These are phyloP conservation scores for Gambelia wislizenii DNA, from an alignment of 2,797 vertebrate genomes.

Conservation along the genomic window DNA sequence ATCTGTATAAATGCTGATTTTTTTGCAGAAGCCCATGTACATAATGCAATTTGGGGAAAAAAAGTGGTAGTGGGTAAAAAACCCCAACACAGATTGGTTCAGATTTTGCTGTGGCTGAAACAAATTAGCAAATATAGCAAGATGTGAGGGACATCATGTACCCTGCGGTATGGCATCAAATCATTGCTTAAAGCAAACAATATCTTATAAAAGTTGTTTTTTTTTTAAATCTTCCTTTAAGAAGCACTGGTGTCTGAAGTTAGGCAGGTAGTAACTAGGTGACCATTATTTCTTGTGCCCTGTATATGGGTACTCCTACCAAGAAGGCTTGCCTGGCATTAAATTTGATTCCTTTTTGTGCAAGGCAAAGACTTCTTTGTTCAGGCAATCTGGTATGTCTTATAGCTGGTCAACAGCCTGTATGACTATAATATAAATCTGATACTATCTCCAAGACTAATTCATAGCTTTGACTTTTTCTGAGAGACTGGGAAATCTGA, in stretches of 20 bases:
- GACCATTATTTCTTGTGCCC: too few species aligned
- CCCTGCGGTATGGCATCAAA: background rate
- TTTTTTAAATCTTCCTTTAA: background rate
- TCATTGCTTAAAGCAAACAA: background rate
- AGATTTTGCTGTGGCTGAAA: background rate
- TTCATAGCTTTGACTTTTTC: slow-evolving; percentile 1
- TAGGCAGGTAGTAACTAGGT: background rate
- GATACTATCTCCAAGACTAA: background rate
- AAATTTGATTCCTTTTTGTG: background rate
- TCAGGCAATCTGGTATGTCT: background rate
- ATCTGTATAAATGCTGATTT: too few species aligned
- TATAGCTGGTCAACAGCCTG: too few species aligned
- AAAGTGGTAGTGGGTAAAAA: too few species aligned
- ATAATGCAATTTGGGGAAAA: background rate
- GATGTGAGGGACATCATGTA: background rate
- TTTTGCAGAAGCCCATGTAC: background rate
- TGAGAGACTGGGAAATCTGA: slow-evolving; percentile 21
- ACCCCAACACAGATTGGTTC: background rate
- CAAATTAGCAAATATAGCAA: background rate
- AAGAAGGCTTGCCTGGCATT: background rate
- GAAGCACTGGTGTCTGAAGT: background rate
- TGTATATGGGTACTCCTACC: background rate
- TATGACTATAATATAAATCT: background rate
- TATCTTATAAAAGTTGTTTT: background rate
- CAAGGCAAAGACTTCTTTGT: background rate